Evolutionary conservation across 2,797 vertebrate genomes (phyloP).

Genomic region (Parotocinclus haroldoi): DNA sequence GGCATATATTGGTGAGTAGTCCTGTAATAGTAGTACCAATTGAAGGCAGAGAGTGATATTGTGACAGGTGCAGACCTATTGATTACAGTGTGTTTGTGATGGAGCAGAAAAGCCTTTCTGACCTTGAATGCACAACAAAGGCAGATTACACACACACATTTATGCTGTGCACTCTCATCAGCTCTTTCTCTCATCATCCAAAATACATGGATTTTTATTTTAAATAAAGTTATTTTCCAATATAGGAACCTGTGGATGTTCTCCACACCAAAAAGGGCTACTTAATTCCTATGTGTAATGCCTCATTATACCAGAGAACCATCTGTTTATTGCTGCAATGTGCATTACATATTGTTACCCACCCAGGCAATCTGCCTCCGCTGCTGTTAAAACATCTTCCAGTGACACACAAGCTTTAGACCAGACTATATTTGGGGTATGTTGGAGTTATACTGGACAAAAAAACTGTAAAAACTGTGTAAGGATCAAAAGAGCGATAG

Average conservation of each 20-base stretch:
- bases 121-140: conserved; percentile 52
- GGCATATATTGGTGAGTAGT: too few species aligned
- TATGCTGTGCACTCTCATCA: background rate
- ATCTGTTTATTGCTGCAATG: conserved; percentile 52
- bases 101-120: conserved; percentile 32
- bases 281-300: conserved; percentile 22
- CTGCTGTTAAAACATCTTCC: background rate
- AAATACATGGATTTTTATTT: conserved; percentile 12
- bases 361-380: conserved; percentile 19
- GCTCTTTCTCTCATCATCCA: conserved; percentile 1
- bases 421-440: too few species aligned
- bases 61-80: too few species aligned
- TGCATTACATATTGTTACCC: conserved; percentile 22
- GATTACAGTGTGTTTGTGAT: conserved; percentile 3
- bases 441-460: too few species aligned
- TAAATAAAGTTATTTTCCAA: conserved; percentile 16
- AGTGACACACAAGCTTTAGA: too few species aligned
- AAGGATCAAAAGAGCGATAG: too few species aligned
- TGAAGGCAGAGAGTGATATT: too few species aligned
- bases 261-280: conserved; percentile 6
- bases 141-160: conserved; percentile 14
- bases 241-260: conserved; percentile 3
- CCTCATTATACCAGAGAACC: conserved; percentile 45
- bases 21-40: too few species aligned
- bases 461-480: too few species aligned